A percentile compares a stretch with the other conserved stretches of the same genome.
phyloP scores from a whole-genome alignment of 2,797 vertebrate species.

The Microcaecilia unicolor region DNA sequence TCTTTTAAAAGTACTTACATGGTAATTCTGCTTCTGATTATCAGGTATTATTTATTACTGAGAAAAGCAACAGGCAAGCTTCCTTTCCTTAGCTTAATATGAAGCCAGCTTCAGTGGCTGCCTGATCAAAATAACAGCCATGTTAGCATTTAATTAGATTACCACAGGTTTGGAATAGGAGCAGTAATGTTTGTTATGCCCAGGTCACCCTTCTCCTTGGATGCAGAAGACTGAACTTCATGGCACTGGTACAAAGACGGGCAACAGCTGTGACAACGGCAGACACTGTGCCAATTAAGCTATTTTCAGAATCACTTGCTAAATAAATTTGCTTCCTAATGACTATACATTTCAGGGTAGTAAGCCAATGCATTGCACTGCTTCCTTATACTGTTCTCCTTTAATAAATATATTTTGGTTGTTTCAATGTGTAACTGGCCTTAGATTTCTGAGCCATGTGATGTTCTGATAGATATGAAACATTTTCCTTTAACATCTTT shows the following conservation, averaged over 20 bases:
- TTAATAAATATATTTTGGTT: no score
- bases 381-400: no score
- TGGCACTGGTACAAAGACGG: conserved; percentile 2
- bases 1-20: conserved; percentile 24
- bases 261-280: conserved; percentile 5
- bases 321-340: not conserved
- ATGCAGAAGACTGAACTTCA: not conserved
- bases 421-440: no score
- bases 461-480: no score
- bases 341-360: not conserved
- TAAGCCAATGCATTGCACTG: no score
- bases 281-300: conserved; percentile 16
- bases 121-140: conserved; percentile 34
- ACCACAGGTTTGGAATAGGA: conserved; percentile 30
- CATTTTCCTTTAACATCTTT: no score
- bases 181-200: conserved; percentile 23
- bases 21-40: conserved; percentile 26
- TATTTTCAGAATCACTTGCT: conserved; percentile 2
- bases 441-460: no score
- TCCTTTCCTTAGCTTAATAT: conserved; percentile 37
- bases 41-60: conserved; percentile 30
- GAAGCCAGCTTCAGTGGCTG: conserved; percentile 28
- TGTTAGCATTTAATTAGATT: conserved; percentile 50
- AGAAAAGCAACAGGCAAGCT: no score
- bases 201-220: conserved; percentile 10